Conservation (phyloP, 2,888 invertebrate genomes). For the Drosophila niveifrons region DNA sequence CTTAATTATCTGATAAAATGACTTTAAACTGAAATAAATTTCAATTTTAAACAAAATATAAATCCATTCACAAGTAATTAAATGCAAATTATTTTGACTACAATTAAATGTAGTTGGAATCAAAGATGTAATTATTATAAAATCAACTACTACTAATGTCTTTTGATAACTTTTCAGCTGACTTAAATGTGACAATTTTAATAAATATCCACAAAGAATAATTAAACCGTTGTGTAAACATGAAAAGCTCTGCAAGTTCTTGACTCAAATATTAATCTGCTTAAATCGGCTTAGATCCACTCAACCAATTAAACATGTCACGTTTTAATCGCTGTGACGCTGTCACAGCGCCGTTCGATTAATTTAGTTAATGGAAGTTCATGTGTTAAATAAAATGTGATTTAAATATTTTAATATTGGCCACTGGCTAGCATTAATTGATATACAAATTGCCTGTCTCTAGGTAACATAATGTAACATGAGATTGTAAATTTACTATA, state of each 20-base stretch:
- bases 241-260: neutral
- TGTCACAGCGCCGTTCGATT: conserved; percentile 28
- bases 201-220: neutral
- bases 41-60: too few species aligned
- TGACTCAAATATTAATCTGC: conserved; percentile 4
- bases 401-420: conserved; percentile 2
- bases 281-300: neutral
- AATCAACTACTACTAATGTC: too few species aligned
- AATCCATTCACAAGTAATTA: too few species aligned
- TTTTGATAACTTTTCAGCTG: too few species aligned
- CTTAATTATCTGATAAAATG: too few species aligned
- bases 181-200: too few species aligned
- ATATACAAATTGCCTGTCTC: conserved; percentile 2
- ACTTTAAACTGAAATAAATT: too few species aligned
- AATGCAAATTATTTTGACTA: too few species aligned
- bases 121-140: too few species aligned
- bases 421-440: conserved; percentile 17
- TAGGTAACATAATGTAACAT: conserved; percentile 15
- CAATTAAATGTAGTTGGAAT: too few species aligned
- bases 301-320: conserved; percentile 24
- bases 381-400: conserved; percentile 22
- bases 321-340: conserved; percentile 32
- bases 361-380: conserved; percentile 40
- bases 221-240: neutral
- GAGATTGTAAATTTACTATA: conserved; percentile 3